Conservation (phyloP, 2,888 invertebrate genomes). For the Plusia festucae region DNA sequence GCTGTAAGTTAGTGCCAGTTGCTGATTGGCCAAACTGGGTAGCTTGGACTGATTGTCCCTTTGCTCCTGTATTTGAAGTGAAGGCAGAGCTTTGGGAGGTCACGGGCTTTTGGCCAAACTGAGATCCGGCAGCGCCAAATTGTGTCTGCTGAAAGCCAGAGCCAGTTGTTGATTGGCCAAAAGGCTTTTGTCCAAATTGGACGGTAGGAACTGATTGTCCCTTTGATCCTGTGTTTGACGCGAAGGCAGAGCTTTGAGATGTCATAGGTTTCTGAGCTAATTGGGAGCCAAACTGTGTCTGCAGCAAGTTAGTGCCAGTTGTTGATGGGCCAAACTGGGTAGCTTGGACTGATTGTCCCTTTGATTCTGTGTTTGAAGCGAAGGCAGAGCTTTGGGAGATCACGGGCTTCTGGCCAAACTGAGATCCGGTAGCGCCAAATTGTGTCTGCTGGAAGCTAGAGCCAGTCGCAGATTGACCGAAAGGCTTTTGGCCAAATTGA, state of each 20-base stretch:
- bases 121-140: constrained; percentile 17
- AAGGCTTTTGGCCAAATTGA: constrained; percentile 17
- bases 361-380: background rate
- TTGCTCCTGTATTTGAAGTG: constrained; percentile 17
- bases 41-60: constrained; percentile 23
- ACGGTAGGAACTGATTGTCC: constrained; percentile 16
- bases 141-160: constrained; percentile 43
- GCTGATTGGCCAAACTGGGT: constrained; percentile 27
- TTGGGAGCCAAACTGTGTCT: constrained; percentile 14
- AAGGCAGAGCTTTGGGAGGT: constrained; percentile 20
- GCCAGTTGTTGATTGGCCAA: constrained; percentile 27
- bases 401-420: background rate
- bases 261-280: constrained; percentile 25
- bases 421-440: too few relatives aligned
- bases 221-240: constrained; percentile 18
- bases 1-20: background rate
- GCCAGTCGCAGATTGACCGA: constrained; percentile 27
- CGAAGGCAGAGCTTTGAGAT: constrained; percentile 1
- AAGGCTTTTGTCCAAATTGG: constrained; percentile 16
- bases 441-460: background rate
- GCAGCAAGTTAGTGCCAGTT: constrained; percentile 12
- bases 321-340: background rate
- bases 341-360: constrained; percentile 6
- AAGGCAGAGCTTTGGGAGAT: background rate
- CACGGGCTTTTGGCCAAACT: constrained; percentile 22